Evolutionary conservation across 2,113 vertebrate genomes (phyloP).

Genomic region (Ariopsis seemanni): DNA sequence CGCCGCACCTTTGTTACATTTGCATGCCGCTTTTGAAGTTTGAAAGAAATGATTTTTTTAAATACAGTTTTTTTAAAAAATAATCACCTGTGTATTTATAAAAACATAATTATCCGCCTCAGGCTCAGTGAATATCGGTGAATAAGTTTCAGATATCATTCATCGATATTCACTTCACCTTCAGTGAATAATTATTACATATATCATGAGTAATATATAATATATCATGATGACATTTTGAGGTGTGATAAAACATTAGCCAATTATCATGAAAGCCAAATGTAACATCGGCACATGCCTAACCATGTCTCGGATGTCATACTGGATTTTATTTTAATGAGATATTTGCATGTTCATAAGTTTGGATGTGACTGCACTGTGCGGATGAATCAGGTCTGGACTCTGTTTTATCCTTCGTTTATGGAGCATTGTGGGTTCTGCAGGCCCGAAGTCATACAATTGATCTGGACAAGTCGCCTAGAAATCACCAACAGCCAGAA

Average conservation of each 20-base stretch:
- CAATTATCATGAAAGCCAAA: not conserved
- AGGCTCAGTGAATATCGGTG: no score
- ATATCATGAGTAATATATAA: not conserved
- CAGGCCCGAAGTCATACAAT: slow-evolving; percentile 59
- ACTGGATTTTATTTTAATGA: not conserved
- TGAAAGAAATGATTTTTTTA: no score
- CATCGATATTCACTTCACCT: no score
- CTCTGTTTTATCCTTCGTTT: not conserved
- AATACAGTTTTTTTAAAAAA: no score
- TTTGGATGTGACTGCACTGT: not conserved
- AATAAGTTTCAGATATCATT: no score
- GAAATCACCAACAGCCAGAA: slow-evolving; percentile 62
- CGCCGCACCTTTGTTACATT: no score
- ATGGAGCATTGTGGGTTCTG: not conserved
- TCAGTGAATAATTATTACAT: no score
- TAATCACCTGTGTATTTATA: no score
- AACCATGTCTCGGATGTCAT: not conserved
- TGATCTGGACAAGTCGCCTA: slow-evolving; percentile 56
- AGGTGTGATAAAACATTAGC: not conserved
- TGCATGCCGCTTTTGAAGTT: no score
- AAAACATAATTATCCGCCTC: no score
- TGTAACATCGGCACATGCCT: not conserved
- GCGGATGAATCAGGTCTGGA: slow-evolving; percentile 5
- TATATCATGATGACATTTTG: not conserved
- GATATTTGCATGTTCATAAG: not conserved